These are phyloP conservation scores for Trematomus bernacchii DNA, from an alignment of 2,797 vertebrate species.

Conservation along the genomic window DNA sequence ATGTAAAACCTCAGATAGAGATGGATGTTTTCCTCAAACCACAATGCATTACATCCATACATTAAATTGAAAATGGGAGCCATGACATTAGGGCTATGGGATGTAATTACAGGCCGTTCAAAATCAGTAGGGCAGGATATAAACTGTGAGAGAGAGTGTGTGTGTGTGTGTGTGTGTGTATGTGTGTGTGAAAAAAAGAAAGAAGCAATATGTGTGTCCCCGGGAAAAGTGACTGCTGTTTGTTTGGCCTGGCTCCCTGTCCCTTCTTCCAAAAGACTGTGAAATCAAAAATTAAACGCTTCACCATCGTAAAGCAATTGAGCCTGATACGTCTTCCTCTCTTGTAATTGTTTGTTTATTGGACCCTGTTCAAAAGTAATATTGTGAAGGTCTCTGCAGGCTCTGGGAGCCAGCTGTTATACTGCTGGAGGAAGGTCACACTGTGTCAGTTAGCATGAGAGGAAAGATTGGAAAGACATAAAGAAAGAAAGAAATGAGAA, in stretches of 20 bases:
- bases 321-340: slow-evolving; percentile 76
- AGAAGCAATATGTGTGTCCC: slow-evolving; percentile 26
- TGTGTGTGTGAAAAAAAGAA: slow-evolving; percentile 5
- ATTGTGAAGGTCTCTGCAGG: slow-evolving; percentile 64
- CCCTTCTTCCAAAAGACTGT: slow-evolving; percentile 79
- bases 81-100: slow-evolving; percentile 64
- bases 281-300: slow-evolving; percentile 87
- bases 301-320: slow-evolving; percentile 75
- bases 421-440: slow-evolving; percentile 59
- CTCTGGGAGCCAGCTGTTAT: slow-evolving; percentile 52
- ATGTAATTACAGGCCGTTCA: slow-evolving; percentile 66
- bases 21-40: slow-evolving; percentile 74
- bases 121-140: slow-evolving; percentile 59
- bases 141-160: slow-evolving; percentile 22
- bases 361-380: slow-evolving; percentile 80
- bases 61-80: slow-evolving; percentile 75
- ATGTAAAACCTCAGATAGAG: slow-evolving; percentile 82
- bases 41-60: slow-evolving; percentile 77
- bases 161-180: not conserved
- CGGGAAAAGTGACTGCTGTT: slow-evolving; percentile 70
- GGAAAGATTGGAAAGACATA: slow-evolving; percentile 34
- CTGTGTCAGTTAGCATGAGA: slow-evolving; percentile 52
- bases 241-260: slow-evolving; percentile 75
- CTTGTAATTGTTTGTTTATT: slow-evolving; percentile 87
- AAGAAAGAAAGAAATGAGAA: slow-evolving; percentile 39